Evolutionary conservation across 2,888 invertebrate genomes (phyloP), one percentile per base, ranked within the genome.

Genomic region (Pachydiplax longipennis): DNA sequence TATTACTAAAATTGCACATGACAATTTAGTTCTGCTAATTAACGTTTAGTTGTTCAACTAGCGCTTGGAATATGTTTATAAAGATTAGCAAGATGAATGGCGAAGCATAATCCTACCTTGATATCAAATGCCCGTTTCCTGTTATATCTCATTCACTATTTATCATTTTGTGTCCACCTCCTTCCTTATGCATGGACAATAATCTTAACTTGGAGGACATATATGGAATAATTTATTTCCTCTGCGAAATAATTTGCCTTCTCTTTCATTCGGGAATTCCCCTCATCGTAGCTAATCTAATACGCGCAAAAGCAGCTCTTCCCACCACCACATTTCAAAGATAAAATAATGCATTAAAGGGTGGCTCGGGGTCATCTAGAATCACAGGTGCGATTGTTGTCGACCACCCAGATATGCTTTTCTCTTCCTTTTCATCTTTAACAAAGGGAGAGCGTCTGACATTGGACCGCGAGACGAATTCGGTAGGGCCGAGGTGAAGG

Each of bases 381-480:
- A 10, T 81, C 81, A 40, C 81, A 22, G 18, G 22, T 37, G 40
- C 18, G 81, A 37, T 81, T 81, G 81, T 81, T 81, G 81, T 81
- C 40, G 81, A 44, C 82, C 82, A 25, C 82, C 44, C 44, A n/a
- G 44, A 82, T 48, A 25, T 22, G n/a, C 10, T 37, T n/a, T 81
- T 81, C 73, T 53, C 80, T 15, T 80, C 35, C 44, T 40, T 81
- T 81, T 81, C 37, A 37, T 44, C 61, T 35, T n/a, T 13, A 87
- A 87, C 87, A 87, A 87, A 87, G 40, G 65, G 22, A 31, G 65
- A 31, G n/a, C 58, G 87, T 37, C 65, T 61, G 65, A 61, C 87
- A 61, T 35, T 61, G 87, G 87, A 87, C 87, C 61, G 87, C 87
- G 65, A n/a, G 65, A 87, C 87, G 87, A 87, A 87, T 65, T 65